phyloP scores from a whole-genome alignment of 2,113 vertebrate genomes.

The Hypanus sabinus region DNA sequence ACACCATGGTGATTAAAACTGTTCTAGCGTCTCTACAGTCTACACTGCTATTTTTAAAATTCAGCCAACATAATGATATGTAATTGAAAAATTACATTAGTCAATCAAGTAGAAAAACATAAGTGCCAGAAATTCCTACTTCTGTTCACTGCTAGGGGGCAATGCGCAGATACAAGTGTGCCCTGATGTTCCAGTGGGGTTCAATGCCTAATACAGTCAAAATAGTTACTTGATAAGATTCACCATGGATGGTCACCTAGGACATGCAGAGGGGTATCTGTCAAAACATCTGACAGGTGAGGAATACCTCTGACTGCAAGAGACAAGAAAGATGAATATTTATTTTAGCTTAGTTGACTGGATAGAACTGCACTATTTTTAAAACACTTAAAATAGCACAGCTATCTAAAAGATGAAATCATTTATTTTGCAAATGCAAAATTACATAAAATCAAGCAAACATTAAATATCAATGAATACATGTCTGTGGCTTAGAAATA shows the following conservation, averaged over 20 bases:
- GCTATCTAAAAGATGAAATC: not conserved
- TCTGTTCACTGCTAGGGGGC: not conserved
- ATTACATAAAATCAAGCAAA: not conserved
- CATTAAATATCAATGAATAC: not conserved
- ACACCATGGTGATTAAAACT: no score
- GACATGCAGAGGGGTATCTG: not conserved
- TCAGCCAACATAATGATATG: not conserved
- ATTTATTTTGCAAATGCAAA: not conserved
- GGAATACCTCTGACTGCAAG: not conserved
- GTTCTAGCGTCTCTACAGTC: not conserved
- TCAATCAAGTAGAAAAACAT: not conserved
- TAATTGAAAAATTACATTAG: not conserved
- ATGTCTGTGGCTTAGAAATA: no score
- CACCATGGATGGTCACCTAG: not conserved
- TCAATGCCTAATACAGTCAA: not conserved
- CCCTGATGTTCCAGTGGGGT: not conserved
- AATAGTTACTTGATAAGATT: not conserved
- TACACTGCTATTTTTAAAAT: not conserved
- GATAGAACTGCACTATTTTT: not conserved
- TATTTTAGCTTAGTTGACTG: not conserved
- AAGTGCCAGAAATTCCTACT: not conserved
- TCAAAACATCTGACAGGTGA: not conserved
- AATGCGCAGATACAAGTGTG: not conserved
- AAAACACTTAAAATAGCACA: not conserved
- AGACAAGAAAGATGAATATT: not conserved